Conservation (phyloP, 2,797 vertebrate genomes). For the Karalla daura region DNA sequence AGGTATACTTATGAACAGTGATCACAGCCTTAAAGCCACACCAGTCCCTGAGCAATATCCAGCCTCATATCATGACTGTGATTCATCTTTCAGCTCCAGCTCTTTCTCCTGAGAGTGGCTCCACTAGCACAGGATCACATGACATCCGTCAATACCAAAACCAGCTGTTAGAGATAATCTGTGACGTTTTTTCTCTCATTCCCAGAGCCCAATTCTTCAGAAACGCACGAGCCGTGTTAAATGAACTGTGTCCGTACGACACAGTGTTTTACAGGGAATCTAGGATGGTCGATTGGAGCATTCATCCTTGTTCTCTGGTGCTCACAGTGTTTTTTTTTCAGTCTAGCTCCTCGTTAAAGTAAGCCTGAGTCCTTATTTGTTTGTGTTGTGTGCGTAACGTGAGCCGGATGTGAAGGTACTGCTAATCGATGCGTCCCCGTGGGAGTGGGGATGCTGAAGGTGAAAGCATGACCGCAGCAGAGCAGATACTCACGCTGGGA, state of each 20-base stretch:
- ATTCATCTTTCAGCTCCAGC: conserved; percentile 25
- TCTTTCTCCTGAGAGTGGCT: conserved; percentile 16
- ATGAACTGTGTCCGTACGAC: neutral
- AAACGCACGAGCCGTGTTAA: neutral
- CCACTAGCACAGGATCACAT: conserved; percentile 9
- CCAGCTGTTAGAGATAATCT: conserved; percentile 21
- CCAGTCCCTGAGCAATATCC: conserved; percentile 10
- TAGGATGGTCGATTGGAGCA: too few species aligned
- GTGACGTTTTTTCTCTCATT: neutral
- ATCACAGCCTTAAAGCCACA: neutral
- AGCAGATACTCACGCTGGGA: conserved; percentile 91
- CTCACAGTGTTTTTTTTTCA: too few species aligned
- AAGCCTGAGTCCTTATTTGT: neutral
- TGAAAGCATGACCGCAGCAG: conserved; percentile 8
- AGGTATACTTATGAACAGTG: neutral
- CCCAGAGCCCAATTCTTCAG: neutral
- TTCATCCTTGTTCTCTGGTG: too few species aligned
- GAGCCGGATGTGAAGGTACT: neutral
- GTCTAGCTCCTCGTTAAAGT: too few species aligned
- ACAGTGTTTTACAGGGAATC: too few species aligned
- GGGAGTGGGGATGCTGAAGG: neutral
- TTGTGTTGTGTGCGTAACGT: neutral
- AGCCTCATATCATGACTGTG: conserved; percentile 20
- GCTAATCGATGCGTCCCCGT: conserved; percentile 5
- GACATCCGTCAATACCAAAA: neutral